Conservation (phyloP, 2,113 vertebrate genomes). For the Todiramphus saurophagus region DNA sequence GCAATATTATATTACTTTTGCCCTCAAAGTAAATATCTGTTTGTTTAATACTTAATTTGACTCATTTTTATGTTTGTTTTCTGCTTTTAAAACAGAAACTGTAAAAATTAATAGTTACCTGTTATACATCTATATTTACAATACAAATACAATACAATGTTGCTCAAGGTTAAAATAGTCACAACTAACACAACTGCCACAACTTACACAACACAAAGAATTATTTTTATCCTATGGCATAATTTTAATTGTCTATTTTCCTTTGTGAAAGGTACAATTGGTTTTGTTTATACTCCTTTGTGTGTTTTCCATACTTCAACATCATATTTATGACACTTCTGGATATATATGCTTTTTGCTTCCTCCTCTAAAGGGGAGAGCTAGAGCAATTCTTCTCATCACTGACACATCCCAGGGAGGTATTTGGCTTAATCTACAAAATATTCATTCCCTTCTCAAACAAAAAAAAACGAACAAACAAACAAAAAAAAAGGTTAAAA, state of each 20-base stretch:
- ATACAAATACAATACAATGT: neutral
- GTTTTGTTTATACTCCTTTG: neutral
- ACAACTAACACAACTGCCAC: neutral
- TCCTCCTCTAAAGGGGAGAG: neutral
- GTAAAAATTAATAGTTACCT: neutral
- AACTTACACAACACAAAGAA: neutral
- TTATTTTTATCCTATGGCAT: neutral
- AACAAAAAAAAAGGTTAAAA: neutral
- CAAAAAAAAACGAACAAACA: neutral
- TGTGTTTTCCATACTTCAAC: neutral
- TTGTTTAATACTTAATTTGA: neutral
- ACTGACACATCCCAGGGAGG: neutral
- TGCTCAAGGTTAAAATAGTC: neutral
- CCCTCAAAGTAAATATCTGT: neutral
- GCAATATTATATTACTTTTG: neutral
- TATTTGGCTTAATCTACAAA: neutral
- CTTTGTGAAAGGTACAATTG: neutral
- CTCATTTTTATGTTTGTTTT: neutral
- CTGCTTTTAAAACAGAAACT: neutral
- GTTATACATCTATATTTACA: neutral
- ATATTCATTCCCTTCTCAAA: rapidly evolving
- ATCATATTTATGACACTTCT: neutral
- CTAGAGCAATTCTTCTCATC: neutral
- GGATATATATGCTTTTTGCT: neutral
- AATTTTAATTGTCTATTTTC: neutral